Evolutionary conservation across 2,888 invertebrate genomes (phyloP).

Genomic region (Holacanthella duospinosa): DNA sequence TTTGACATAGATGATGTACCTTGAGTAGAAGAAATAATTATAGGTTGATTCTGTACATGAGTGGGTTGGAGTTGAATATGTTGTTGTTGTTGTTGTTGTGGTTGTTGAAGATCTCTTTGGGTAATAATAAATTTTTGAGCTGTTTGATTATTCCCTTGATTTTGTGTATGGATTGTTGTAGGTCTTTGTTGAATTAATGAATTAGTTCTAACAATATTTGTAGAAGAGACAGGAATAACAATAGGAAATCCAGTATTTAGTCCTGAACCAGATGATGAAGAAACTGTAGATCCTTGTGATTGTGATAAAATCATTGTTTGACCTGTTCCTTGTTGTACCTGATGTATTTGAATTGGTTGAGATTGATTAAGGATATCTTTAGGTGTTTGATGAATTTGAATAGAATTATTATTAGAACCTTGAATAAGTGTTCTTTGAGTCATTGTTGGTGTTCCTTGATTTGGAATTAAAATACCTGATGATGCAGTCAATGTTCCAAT

Average conservation of each 20-base stretch:
- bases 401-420: not conserved
- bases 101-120: not conserved
- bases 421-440: not conserved
- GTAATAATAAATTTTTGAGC: not conserved
- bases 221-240: not conserved
- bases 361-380: not conserved
- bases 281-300: not conserved
- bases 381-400: too few relatives aligned
- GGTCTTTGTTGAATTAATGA: not conserved
- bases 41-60: not conserved
- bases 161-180: not conserved
- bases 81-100: conserved; percentile 8
- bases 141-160: not conserved
- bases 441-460: not conserved
- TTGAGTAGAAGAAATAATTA: not conserved
- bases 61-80: conserved; percentile 12
- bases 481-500: not conserved
- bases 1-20: not conserved
- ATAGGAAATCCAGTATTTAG: not conserved
- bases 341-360: not conserved
- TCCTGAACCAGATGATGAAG: not conserved
- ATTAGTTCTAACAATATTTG: not conserved
- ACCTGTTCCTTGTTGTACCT: not conserved
- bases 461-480: not conserved
- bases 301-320: not conserved